Conservation (phyloP, 2,888 invertebrate species). For the Selenia dentaria region DNA sequence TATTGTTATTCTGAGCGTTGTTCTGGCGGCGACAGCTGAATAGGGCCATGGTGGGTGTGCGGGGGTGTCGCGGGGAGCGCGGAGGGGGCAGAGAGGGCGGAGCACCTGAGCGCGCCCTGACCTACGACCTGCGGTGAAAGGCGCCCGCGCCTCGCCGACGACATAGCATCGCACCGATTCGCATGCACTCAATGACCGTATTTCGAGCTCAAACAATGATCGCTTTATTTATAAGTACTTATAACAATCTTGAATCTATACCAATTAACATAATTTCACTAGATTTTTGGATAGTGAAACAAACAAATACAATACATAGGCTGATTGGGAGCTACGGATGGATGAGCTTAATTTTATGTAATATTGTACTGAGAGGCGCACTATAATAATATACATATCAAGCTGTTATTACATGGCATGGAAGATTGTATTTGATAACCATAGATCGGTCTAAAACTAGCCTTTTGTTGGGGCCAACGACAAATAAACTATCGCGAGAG, state of each 20-base stretch:
- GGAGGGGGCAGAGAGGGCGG: slow-evolving; percentile 64
- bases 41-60: slow-evolving; percentile 72
- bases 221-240: slow-evolving; percentile 25
- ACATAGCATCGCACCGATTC: slow-evolving; percentile 66
- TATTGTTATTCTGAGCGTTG: slow-evolving; percentile 69
- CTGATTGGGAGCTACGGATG: too few relatives aligned
- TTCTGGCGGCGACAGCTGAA: slow-evolving; percentile 77
- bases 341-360: too few relatives aligned
- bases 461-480: too few relatives aligned
- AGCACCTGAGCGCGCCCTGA: slow-evolving; percentile 84
- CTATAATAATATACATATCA: too few relatives aligned
- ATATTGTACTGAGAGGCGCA: too few relatives aligned
- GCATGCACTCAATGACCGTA: slow-evolving; percentile 62
- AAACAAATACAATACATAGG: background rate
- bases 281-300: background rate
- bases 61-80: slow-evolving; percentile 43
- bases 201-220: slow-evolving; percentile 47
- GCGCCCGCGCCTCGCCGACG: slow-evolving; percentile 69
- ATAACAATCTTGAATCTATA: background rate
- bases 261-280: background rate
- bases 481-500: too few relatives aligned
- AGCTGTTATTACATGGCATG: too few relatives aligned
- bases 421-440: too few relatives aligned
- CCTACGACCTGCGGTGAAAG: slow-evolving; percentile 83
- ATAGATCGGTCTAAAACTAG: too few relatives aligned